Evolutionary conservation across 2,797 vertebrate genomes (phyloP).

Genomic region (Gallinago solitaria): DNA sequence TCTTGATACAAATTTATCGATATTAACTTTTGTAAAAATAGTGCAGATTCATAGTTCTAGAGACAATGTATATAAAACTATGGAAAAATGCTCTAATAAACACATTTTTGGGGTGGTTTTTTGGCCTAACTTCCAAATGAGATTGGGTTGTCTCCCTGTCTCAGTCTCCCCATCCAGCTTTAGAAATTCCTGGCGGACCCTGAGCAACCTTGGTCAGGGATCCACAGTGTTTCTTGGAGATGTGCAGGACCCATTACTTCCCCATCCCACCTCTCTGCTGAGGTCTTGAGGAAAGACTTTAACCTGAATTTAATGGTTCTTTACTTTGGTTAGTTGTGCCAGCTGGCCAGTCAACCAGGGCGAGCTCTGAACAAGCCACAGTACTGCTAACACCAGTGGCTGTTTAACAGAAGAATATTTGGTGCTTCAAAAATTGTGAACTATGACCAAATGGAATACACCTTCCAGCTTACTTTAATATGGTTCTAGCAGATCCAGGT

Average conservation of each 20-base stretch:
- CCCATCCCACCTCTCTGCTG: background rate
- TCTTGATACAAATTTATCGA: background rate
- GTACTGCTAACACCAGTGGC: background rate
- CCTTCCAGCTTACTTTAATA: background rate
- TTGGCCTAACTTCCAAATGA: background rate
- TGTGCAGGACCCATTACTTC: background rate
- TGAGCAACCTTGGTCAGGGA: background rate
- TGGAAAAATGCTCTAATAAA: background rate
- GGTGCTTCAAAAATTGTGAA: background rate
- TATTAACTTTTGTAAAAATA: background rate
- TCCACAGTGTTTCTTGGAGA: background rate
- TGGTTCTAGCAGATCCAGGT: background rate
- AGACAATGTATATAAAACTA: background rate
- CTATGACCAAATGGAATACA: background rate
- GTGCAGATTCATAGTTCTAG: rapidly evolving
- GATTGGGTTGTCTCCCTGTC: background rate
- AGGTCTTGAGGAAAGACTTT: background rate
- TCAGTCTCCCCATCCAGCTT: background rate
- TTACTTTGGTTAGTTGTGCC: background rate
- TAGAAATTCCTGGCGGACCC: background rate
- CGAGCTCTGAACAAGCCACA: background rate
- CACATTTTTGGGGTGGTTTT: background rate
- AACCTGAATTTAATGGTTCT: background rate
- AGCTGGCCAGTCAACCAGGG: background rate
- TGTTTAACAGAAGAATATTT: background rate